Conservation (phyloP, 2,888 invertebrate species). For the Habrosyne pyritoides region DNA sequence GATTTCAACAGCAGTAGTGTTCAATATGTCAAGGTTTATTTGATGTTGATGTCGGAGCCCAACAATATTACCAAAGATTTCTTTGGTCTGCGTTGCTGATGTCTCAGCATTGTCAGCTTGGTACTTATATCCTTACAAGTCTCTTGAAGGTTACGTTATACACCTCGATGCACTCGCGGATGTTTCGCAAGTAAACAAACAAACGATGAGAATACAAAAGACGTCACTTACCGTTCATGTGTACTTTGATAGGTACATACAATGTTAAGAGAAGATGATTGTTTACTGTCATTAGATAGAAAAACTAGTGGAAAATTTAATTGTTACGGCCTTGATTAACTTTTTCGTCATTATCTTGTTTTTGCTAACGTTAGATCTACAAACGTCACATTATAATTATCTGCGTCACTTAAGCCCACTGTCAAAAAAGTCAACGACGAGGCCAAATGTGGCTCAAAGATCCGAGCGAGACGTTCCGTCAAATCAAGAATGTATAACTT, state of each 20-base stretch:
- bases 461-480: neutral
- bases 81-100: neutral
- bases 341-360: conserved; percentile 15
- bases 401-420: conserved; percentile 1
- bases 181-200: conserved; percentile 50
- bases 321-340: conserved; percentile 20
- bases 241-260: conserved; percentile 5
- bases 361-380: conserved; percentile 4
- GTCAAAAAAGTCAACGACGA: neutral
- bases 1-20: neutral
- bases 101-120: neutral
- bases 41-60: neutral
- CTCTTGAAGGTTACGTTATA: conserved; percentile 32
- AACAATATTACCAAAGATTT: neutral
- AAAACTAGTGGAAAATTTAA: conserved; percentile 25
- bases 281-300: conserved; percentile 18
- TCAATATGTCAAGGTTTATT: neutral
- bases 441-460: neutral
- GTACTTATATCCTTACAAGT: conserved; percentile 2
- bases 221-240: conserved; percentile 47
- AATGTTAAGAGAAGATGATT: conserved; percentile 21
- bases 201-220: conserved; percentile 41
- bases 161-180: conserved; percentile 37
- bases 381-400: neutral
- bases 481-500: neutral